Evolutionary conservation across 2,888 invertebrate genomes (phyloP).

Genomic region (Sialis fuliginosa): DNA sequence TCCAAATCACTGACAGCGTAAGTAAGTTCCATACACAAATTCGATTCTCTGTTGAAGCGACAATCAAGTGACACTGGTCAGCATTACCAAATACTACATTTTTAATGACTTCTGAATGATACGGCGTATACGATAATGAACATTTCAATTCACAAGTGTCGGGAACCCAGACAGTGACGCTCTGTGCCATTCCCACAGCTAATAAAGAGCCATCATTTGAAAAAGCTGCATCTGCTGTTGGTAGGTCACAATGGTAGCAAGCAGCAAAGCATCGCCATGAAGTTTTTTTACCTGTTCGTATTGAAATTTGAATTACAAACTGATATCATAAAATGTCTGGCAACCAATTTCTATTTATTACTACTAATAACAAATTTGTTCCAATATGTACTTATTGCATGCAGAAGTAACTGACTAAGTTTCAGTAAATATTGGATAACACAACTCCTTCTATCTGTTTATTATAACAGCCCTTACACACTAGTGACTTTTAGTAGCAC

Average conservation of each 20-base stretch:
- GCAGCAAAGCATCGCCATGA: constrained; percentile 48
- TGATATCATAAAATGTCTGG: not conserved
- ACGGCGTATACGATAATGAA: constrained; percentile 27
- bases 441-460: no score
- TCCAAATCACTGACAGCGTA: constrained; percentile 50
- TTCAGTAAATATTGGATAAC: no score
- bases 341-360: no score
- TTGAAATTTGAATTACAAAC: constrained; percentile 4
- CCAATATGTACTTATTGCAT: no score
- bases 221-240: constrained; percentile 40
- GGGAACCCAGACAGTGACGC: constrained; percentile 51
- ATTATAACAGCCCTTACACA: no score
- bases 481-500: no score
- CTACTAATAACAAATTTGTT: no score
- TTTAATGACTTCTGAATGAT: constrained; percentile 18
- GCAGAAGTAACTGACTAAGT: no score
- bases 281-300: constrained; percentile 32
- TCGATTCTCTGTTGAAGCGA: constrained; percentile 35
- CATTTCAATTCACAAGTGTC: constrained; percentile 37
- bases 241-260: constrained; percentile 40
- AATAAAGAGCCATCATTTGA: constrained; percentile 61
- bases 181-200: constrained; percentile 46
- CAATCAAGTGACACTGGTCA: constrained; percentile 35
- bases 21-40: constrained; percentile 56
- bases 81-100: constrained; percentile 38